A percentile compares a stretch with the other conserved stretches of the same genome.
Conservation (phyloP, 1,140 invertebrate genomes). For the Plectrocnemia conspersa region DNA sequence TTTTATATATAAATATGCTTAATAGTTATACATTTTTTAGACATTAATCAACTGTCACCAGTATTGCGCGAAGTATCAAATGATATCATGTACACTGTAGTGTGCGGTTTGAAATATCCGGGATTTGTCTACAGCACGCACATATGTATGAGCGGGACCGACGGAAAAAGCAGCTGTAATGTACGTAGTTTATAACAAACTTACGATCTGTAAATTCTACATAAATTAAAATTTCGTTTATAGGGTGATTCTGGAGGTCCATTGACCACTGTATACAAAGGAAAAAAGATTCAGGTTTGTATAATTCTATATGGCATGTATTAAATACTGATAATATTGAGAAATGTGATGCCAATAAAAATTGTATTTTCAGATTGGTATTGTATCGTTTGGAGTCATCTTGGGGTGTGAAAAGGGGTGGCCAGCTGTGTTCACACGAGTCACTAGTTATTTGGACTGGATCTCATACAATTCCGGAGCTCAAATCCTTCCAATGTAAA, state of each 20-base stretch:
- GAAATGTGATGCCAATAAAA: no score
- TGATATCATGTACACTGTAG: conserved; percentile 37
- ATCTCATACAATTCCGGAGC: conserved; percentile 43
- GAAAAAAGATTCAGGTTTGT: conserved; percentile 23
- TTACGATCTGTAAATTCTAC: background rate
- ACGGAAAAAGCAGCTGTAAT: conserved; percentile 38
- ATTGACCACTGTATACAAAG: conserved; percentile 38
- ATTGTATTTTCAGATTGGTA: conserved; percentile 46
- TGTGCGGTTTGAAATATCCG: conserved; percentile 39
- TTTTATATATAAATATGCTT: background rate
- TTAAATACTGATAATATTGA: conserved; percentile 3
- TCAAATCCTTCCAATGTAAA: no score
- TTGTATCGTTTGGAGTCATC: conserved; percentile 53
- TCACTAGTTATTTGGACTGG: conserved; percentile 56
- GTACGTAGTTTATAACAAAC: conserved; percentile 13
- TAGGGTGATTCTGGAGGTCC: conserved; percentile 52
- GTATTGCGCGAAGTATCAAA: conserved; percentile 35
- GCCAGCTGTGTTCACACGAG: conserved; percentile 52
- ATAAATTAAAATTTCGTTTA: conserved; percentile 14
- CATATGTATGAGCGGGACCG: conserved; percentile 46
- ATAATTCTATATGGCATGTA: conserved; percentile 5
- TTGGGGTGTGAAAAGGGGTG: conserved; percentile 52
- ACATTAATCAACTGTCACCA: conserved; percentile 2
- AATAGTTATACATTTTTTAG: conserved; percentile 7
- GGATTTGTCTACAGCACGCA: conserved; percentile 43